These are phyloP conservation scores for Pangasius mekongensis DNA, from an alignment of 2,797 vertebrate species.

Conservation along the genomic window DNA sequence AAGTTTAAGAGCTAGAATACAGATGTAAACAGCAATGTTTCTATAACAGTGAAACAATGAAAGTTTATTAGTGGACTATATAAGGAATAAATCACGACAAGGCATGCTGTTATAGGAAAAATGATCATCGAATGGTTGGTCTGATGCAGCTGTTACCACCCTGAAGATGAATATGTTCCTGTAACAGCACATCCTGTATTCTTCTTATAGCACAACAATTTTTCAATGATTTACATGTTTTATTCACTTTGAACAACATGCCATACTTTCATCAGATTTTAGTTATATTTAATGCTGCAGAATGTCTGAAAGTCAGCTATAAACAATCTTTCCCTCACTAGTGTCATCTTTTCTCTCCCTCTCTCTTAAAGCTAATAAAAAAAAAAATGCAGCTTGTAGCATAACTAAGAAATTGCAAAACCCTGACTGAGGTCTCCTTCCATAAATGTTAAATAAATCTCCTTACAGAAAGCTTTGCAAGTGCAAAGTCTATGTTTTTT, in stretches of 20 bases:
- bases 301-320: neutral
- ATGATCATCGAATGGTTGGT: neutral
- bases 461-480: neutral
- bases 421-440: neutral
- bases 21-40: neutral
- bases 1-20: neutral
- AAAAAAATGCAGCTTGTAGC: neutral
- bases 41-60: neutral
- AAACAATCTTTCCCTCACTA: neutral
- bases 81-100: neutral
- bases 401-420: neutral
- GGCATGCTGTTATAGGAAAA: neutral
- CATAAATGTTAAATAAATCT: neutral
- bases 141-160: neutral
- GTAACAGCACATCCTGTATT: neutral
- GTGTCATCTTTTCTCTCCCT: neutral
- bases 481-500: neutral
- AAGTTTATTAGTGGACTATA: neutral
- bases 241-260: too few relatives aligned
- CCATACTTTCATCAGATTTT: neutral
- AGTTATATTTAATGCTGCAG: neutral
- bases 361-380: neutral
- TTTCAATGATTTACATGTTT: neutral
- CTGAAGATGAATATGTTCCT: neutral
- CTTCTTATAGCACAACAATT: neutral